Base-by-base conservation (phyloP, 2,113 vertebrate genomes). In the Caranx melampygus region DNA sequence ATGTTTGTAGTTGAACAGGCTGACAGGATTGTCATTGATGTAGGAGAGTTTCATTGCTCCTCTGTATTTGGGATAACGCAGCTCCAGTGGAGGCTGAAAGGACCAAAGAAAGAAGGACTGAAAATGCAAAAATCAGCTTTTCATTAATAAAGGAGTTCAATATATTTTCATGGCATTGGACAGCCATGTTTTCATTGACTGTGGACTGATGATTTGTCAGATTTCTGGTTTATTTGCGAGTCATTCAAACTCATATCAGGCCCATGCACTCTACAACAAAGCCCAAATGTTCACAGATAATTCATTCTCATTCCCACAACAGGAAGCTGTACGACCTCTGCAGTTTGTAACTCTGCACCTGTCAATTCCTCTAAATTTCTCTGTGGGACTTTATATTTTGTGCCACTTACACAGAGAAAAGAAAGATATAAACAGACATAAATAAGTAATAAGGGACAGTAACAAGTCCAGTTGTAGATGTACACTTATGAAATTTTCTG, bases 1-100 rank as follows among this genome's bases (percentile, higher is more conserved):
- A 67, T 47, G 89, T 83, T 91, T 96, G 91, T 95, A 97, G 92
- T 97, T 97, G 87, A 96, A 97, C 49, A 97, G 92, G 79, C 95
- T 95, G 78, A 97, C 79, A 60, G 96, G 88, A 33, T 66, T 92
- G 42, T 96, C 94, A 47, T 98, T 97, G 72, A 98, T 75, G 76
- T 90, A 94, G 67, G 94, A 94, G 71, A 98, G 88, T 82, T 97
- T 96, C 88, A 98, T 95, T 63, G 95, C 96, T 76, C 96, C 97
- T 89, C 91, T 93, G 86, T 95, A 97, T 6, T 21, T 91, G 66
- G 93, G 92, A 62, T 94, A 95, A 10, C 85, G 59, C n/a, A 98
- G 83, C 66, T 87, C 90, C 33, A 0, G 18, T 3, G 96, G 97
- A 82, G 94, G 96, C 97, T 98, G 54, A 21, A 66, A 58, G n/a